These are phyloP conservation scores for Progne subis DNA, from an alignment of 2,113 vertebrate species.

Conservation along the genomic window DNA sequence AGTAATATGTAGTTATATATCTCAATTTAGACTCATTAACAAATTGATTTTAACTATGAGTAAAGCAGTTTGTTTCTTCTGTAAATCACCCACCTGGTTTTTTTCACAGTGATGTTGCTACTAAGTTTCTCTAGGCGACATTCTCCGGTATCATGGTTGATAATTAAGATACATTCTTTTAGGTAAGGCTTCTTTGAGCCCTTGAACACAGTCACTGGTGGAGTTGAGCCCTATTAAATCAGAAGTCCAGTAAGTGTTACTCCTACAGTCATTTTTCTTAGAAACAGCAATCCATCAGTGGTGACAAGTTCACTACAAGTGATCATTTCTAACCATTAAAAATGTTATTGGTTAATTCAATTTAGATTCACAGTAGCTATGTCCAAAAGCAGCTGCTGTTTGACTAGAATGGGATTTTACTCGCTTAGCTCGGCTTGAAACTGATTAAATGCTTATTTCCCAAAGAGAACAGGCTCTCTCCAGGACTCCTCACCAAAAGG, in stretches of 20 bases:
- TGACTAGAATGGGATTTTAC: not conserved
- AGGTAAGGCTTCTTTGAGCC: constrained; percentile 96
- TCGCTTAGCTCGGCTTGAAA: not conserved
- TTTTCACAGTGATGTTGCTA: constrained; percentile 98
- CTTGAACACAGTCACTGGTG: constrained; percentile 96
- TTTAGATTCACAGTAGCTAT: not conserved
- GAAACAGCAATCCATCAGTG: not conserved
- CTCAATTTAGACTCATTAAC: not conserved
- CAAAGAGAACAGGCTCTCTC: not conserved
- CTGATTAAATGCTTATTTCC: not conserved
- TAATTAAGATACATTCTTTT: constrained; percentile 97
- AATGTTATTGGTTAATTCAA: not conserved
- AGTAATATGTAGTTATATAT: not conserved
- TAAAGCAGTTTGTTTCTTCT: not conserved
- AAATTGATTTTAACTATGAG: not conserved
- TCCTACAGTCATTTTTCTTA: not conserved
- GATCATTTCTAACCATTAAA: not conserved
- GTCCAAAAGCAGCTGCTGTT: not conserved
- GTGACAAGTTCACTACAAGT: not conserved
- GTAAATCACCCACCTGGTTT: constrained; percentile 85
- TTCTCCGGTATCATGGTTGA: constrained; percentile 98
- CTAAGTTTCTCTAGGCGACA: constrained; percentile 97
- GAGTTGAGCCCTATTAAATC: constrained; percentile 87
- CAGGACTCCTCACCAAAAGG: not conserved
- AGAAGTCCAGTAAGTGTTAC: constrained; percentile 47